Percentiles rank a stretch among this genome's conserved stretches.
Evolutionary conservation across 1,140 invertebrate genomes (phyloP).

Genomic region (Camponotus floridanus): DNA sequence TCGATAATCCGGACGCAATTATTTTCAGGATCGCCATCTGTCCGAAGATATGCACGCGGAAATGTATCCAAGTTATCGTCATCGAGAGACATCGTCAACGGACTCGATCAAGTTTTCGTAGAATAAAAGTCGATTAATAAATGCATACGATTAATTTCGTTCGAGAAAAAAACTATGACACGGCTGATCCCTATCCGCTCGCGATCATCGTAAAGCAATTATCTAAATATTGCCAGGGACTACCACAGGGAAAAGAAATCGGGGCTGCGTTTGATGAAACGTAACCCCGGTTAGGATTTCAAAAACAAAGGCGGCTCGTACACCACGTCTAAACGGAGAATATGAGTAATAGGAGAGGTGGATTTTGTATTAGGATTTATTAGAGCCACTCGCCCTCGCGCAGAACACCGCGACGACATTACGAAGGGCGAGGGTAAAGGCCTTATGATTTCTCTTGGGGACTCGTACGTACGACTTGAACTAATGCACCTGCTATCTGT

Average conservation of each 20-base stretch:
- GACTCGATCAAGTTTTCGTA: not conserved
- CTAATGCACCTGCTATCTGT: constrained; percentile 84
- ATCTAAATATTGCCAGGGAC: constrained; percentile 61
- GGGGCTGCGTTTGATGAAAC: constrained; percentile 70
- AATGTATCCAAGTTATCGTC: not conserved
- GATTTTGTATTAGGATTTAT: constrained; percentile 86
- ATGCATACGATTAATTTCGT: not conserved
- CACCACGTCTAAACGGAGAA: constrained; percentile 73
- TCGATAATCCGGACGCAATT: constrained; percentile 35
- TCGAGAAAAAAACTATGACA: constrained; percentile 16
- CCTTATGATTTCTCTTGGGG: constrained; percentile 85
- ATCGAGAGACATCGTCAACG: not conserved
- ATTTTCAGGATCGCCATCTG: constrained; percentile 15
- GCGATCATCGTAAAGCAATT: constrained; percentile 57
- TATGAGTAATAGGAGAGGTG: constrained; percentile 82
- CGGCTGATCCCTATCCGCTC: constrained; percentile 50
- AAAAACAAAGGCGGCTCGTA: constrained; percentile 66
- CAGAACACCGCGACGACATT: constrained; percentile 63
- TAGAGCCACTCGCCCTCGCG: constrained; percentile 78
- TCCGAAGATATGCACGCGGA: not conserved
- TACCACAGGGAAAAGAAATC: constrained; percentile 33
- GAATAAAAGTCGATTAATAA: not conserved
- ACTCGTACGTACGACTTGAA: constrained; percentile 79
- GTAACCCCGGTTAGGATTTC: constrained; percentile 68
- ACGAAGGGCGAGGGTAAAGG: constrained; percentile 80